Percentiles rank a stretch among this genome's conserved stretches.
Evolutionary conservation across 2,888 invertebrate species (phyloP).

Genomic region (Parnassius smintheus): DNA sequence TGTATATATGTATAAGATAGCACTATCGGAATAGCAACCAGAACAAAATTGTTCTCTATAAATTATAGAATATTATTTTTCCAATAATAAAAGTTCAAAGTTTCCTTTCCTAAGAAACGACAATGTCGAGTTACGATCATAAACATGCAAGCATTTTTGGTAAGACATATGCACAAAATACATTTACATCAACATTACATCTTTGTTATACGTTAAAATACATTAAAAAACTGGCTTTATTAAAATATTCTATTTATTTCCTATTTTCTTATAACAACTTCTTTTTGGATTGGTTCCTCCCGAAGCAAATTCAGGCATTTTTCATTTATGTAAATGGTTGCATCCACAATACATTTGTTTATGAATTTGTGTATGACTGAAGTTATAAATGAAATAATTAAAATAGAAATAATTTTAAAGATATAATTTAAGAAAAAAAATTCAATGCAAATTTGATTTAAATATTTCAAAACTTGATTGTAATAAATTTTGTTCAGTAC

Average conservation of each 20-base stretch:
- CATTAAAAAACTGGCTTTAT: constrained; percentile 22
- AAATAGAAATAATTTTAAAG: too few species aligned
- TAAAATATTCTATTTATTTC: constrained; percentile 3
- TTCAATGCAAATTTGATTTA: too few species aligned
- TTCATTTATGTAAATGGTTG: background rate
- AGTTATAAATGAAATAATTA: too few species aligned
- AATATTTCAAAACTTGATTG: background rate
- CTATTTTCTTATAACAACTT: background rate
- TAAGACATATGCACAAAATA: constrained; percentile 18
- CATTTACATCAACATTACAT: constrained; percentile 8
- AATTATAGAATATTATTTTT: constrained; percentile 15
- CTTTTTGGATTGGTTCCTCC: background rate
- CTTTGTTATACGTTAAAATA: constrained; percentile 21
- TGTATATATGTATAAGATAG: constrained; percentile 24
- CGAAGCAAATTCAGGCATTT: background rate
- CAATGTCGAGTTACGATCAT: constrained; percentile 6
- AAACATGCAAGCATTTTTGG: constrained; percentile 23
- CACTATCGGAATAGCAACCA: constrained; percentile 34
- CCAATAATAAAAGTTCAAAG: constrained; percentile 8
- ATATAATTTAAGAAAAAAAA: too few species aligned
- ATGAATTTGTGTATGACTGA: background rate
- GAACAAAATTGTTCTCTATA: constrained; percentile 23
- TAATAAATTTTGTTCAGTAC: background rate
- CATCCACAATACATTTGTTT: constrained; percentile 1
- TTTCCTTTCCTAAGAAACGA: constrained; percentile 12